Base-by-base conservation (phyloP, 2,888 invertebrate species). In the Liopterus haemorrhoidalis region DNA sequence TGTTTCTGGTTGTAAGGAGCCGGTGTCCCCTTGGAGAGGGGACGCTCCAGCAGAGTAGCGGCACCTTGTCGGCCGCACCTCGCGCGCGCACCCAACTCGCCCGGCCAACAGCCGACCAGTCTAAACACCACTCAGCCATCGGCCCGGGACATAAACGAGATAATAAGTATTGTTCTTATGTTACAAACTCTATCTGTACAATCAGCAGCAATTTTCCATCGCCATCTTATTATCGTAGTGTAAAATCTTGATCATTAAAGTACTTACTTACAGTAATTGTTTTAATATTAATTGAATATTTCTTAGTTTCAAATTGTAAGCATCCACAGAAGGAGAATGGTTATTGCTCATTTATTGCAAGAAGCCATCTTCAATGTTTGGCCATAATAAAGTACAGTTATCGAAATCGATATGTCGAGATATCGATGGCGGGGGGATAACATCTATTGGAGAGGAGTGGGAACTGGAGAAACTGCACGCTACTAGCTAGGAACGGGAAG, bases 271-370 rank as follows among this genome's bases (percentile, higher is more conserved):
- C 67, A 68, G 62, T 67, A 57, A 57, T 49, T 66, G 64, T 61
- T 63, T 65, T 64, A 63, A 61, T 67, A 60, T 61, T 63, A 62
- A 60, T 63, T 62, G 64, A 54, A 54, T 54, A 51, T 53, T 61
- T 66, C 68, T 68, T 66, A 63, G 65, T 63, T 66, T 68, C 64
- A 66, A 69, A 62, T 69, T 61, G 62, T 69, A 70, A 70, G 70
- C 70, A 69, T 69, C 71, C 70, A 70, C 68, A 68, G 64, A 69
- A 69, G 69, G 67, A 69, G 64, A 68, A 70, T 67, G 70, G 70
- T 71, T 71, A 71, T 71, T 71, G 71, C 71, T 71, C 63, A 68
- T 64, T 70, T 71, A 71, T 71, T 71, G 70, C 71, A 67, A 68
- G 67, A 69, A 70, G 70, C 70, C 71, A 57, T 57, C 19, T 25